phyloP scores from a whole-genome alignment of 2,888 invertebrate species.

The Eulithis prunata region DNA sequence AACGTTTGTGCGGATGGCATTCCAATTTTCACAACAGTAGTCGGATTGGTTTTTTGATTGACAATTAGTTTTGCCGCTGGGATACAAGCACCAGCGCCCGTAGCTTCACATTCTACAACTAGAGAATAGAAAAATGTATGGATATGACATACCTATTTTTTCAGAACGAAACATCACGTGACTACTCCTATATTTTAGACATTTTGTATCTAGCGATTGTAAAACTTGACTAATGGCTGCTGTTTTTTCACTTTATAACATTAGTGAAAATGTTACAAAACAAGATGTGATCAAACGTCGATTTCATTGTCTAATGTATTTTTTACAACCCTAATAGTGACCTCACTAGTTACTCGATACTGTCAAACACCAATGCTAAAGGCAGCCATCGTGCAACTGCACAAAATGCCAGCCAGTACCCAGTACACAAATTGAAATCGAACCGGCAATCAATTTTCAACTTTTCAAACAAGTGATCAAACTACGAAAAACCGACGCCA shows the following conservation, averaged over 20 bases:
- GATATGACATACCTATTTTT: no score
- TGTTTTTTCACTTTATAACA: no score
- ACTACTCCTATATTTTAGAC: no score
- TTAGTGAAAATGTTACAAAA: no score
- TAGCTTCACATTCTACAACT: no score
- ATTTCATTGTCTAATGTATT: neutral
- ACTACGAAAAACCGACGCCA: slow-evolving; percentile 73
- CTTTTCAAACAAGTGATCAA: slow-evolving; percentile 79
- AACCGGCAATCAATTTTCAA: slow-evolving; percentile 75
- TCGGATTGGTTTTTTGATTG: slow-evolving; percentile 53
- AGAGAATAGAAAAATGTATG: no score
- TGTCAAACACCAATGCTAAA: slow-evolving; percentile 1
- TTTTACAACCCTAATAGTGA: neutral
- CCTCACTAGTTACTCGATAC: neutral
- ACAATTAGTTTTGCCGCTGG: slow-evolving; percentile 56
- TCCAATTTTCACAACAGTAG: slow-evolving; percentile 25
- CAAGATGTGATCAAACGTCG: neutral
- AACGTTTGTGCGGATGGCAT: slow-evolving; percentile 27
- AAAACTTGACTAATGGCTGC: no score
- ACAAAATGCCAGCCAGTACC: slow-evolving; percentile 52
- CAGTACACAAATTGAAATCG: slow-evolving; percentile 70
- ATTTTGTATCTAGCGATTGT: no score
- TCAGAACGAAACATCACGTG: no score
- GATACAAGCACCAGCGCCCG: neutral
- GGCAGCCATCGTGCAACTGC: slow-evolving; percentile 32